Base-by-base conservation (phyloP, 2,888 invertebrate species). In the Pterobdella sp. region DNA sequence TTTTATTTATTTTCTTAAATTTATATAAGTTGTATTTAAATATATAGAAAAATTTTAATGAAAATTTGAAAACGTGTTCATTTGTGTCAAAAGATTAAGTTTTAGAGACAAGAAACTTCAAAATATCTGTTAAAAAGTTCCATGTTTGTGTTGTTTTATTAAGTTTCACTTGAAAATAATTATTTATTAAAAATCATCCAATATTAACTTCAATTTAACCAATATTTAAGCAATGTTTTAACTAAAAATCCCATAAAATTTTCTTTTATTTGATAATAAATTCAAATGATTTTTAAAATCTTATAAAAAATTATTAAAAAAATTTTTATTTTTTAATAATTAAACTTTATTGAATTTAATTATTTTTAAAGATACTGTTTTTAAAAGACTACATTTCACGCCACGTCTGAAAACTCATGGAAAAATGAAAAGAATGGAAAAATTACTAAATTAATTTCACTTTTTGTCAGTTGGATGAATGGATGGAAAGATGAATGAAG, bases 401-500 rank as follows among this genome's bases (percentile, higher is more conserved):
- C 60, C 18, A 4, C 60, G 60, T 56, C 60, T 56, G 60, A 56
- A n/a, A 22, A n/a, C n/a, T 26, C 60, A 7, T 56, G 60, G 60
- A 56, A 26, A 56, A 14, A 18, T 42, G 18, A 42, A 18, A 18
- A 42, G 18, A 42, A 56, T 7, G 60, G 26, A 56, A 56, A 56
- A 56, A 56, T 56, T 56, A 56, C 26, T 7, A 56, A 14, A 56
- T 56, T 56, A 56, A 56, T 56, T 56, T 22, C 18, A 56, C 4
- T 56, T 22, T 22, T 22, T 42, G 49, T 14, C 7, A 22, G 49
- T 7, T 42, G 49, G 22, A 22, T 42, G 49, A 34, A 67, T 36
- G 37, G 42, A 67, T 67, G 67, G 42, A 37, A 36, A 26, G 42
- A 67, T 67, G 37, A n/a, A 67, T 67, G 67, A 2, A 67, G 32